Base-by-base conservation (phyloP, 1,140 invertebrate species). In the Neuroterus valhalla region DNA sequence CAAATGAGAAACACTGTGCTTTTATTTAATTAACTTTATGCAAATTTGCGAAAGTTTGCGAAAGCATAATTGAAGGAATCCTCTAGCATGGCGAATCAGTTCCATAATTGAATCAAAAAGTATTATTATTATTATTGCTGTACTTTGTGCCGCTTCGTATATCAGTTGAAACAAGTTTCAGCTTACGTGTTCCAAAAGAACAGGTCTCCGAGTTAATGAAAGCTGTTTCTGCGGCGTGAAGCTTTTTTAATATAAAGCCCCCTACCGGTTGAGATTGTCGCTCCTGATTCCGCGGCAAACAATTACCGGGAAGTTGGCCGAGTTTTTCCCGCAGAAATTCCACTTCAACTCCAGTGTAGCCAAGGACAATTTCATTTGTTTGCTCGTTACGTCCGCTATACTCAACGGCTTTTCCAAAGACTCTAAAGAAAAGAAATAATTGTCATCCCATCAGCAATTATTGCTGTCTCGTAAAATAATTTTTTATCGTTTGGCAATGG, bases 261-360 rank as follows among this genome's bases (percentile, higher is more conserved):
- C 62, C 44, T 38, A 21, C 50, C n/a, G n/a, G 66, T 31, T 1
- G 42, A 71, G 74, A 76, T 72, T 72, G 71, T 71, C 67, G 70
- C 74, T 66, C 62, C 66, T 76, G 67, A 72, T 76, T 72, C 67
- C 43, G 17, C 50, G 23, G 66, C 38, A 68, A 76, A 76, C 75
- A 76, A 69, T 76, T 55, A 68, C 66, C 43, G 52, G 45, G 38
- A 72, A 70, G 50, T 76, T 76, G 67, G 71, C 68, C 75, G 70
- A 72, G 66, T 71, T 42, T 70, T 70, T 76, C 67, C 50, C 48
- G 55, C 45, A 76, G 70, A 72, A 76, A 76, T 76, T 50, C 26
- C 66, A 45, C 42, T 52, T 68, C 55, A 66, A 66, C 48, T 38
- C 38, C 17, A 70, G 66, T 52, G 68, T 26, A 50, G 26, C 15